phyloP scores from a whole-genome alignment of 2,113 vertebrate genomes.

The Sigmodon hispidus region DNA sequence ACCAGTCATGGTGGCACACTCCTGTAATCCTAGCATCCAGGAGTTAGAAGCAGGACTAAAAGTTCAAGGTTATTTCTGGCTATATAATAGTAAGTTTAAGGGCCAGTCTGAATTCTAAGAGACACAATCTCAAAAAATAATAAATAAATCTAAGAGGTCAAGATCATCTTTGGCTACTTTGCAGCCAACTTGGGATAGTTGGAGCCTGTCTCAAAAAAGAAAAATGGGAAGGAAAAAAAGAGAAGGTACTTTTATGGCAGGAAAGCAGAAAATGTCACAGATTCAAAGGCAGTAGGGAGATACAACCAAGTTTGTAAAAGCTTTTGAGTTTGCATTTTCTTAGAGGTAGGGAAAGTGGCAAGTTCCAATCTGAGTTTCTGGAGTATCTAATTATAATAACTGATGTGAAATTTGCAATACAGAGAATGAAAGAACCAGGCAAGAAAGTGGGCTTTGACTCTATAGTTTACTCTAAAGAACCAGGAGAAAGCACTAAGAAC shows the following conservation, averaged over 20 bases:
- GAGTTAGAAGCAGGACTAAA: neutral
- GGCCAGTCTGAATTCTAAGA: neutral
- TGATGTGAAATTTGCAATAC: neutral
- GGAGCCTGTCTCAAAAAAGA: neutral
- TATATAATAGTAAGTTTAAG: neutral
- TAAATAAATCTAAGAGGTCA: neutral
- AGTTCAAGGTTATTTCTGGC: neutral
- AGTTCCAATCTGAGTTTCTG: neutral
- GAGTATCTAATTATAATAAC: neutral
- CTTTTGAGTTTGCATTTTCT: neutral
- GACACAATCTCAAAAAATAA: neutral
- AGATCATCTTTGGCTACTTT: neutral
- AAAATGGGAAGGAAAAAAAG: no score
- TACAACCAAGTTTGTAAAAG: neutral
- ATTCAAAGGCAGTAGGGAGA: neutral
- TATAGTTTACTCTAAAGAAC: neutral
- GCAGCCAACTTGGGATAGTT: neutral
- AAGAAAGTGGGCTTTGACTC: neutral
- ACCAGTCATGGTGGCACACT: no score
- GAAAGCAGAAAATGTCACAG: neutral
- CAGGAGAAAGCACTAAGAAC: neutral
- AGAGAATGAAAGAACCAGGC: neutral
- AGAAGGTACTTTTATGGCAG: neutral
- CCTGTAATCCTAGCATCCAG: neutral
- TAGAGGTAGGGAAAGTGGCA: neutral